Percentiles rank a stretch among this genome's conserved stretches.
phyloP scores from a whole-genome alignment of 2,888 invertebrate species.

The Machimus rusticus region DNA sequence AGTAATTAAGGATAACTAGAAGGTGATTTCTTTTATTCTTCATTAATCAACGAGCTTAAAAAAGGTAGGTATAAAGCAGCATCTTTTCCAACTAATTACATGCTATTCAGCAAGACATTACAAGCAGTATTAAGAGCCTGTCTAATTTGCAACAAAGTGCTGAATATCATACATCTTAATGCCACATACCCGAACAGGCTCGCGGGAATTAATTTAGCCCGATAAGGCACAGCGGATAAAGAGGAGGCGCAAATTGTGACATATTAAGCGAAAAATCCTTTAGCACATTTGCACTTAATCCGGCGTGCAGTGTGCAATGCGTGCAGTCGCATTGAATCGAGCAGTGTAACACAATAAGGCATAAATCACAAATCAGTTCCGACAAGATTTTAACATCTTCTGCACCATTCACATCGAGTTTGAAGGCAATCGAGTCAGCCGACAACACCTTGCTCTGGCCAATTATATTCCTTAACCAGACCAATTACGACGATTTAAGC shows the following conservation, averaged over 20 bases:
- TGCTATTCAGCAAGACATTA: background rate
- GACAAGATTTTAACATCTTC: constrained; percentile 39
- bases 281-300: background rate
- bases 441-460: constrained; percentile 35
- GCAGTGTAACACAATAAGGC: constrained; percentile 17
- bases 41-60: no score
- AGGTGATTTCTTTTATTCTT: no score
- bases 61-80: background rate
- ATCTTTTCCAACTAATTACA: background rate
- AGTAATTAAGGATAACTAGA: no score
- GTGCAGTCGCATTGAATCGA: background rate
- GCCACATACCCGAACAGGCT: background rate
- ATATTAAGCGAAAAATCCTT: background rate
- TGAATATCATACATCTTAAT: constrained; percentile 1
- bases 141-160: background rate
- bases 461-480: constrained; percentile 39
- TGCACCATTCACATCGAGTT: constrained; percentile 26
- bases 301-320: background rate
- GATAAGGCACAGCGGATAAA: background rate
- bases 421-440: constrained; percentile 29
- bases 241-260: background rate
- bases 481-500: constrained; percentile 28
- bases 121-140: background rate
- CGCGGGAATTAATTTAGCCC: background rate
- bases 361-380: constrained; percentile 38